These are phyloP conservation scores for Diachrysia chrysitis DNA, from an alignment of 2,888 invertebrate species.

Conservation along the genomic window DNA sequence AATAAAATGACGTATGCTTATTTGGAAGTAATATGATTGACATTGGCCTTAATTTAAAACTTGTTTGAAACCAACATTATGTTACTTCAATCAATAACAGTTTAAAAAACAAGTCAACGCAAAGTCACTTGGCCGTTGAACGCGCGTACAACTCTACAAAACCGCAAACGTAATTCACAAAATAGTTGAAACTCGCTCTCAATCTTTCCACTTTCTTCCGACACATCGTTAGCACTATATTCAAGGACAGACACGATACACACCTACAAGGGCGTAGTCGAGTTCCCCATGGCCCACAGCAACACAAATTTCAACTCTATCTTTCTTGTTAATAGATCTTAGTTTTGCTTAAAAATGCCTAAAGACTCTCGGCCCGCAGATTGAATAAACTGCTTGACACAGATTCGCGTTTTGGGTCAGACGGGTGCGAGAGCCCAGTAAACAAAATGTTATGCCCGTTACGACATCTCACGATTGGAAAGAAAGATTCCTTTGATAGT, in stretches of 20 bases:
- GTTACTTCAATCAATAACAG: slow-evolving; percentile 17
- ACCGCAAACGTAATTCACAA: slow-evolving; percentile 32
- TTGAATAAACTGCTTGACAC: slow-evolving; percentile 90
- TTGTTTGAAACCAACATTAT: slow-evolving; percentile 32
- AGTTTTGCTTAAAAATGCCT: slow-evolving; percentile 66
- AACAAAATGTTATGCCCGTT: slow-evolving; percentile 80
- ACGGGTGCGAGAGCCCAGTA: slow-evolving; percentile 78
- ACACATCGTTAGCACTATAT: slow-evolving; percentile 75
- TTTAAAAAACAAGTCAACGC: slow-evolving; percentile 4
- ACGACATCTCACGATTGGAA: slow-evolving; percentile 78
- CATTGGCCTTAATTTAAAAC: slow-evolving; percentile 24
- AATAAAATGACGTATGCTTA: background rate
- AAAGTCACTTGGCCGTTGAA: slow-evolving; percentile 33
- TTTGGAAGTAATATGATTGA: slow-evolving; percentile 1
- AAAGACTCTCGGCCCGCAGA: slow-evolving; percentile 81
- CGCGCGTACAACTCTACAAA: slow-evolving; percentile 3
- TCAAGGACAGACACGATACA: slow-evolving; percentile 81
- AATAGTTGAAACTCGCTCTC: slow-evolving; percentile 48
- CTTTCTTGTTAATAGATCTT: slow-evolving; percentile 58
- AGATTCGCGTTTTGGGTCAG: slow-evolving; percentile 88
- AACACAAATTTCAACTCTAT: slow-evolving; percentile 68
- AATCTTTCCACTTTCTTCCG: slow-evolving; percentile 66
- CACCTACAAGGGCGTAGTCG: slow-evolving; percentile 78
- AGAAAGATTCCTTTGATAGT: slow-evolving; percentile 56
- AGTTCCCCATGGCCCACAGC: slow-evolving; percentile 63